Base-by-base conservation (phyloP, 2,888 invertebrate species). In the Apodemia hepburni region DNA sequence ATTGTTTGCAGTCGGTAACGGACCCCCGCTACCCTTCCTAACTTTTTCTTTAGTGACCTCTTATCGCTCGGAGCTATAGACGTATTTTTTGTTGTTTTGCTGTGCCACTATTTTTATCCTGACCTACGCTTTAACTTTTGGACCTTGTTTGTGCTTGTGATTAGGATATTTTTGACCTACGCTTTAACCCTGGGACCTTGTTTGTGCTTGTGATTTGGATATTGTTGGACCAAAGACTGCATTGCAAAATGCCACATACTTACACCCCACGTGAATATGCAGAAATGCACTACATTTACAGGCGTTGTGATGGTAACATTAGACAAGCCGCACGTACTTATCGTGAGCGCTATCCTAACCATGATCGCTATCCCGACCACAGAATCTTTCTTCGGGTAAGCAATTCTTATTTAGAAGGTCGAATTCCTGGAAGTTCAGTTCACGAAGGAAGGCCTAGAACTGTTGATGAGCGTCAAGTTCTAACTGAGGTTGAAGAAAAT, bases 331-430 rank as follows among this genome's bases (percentile, higher is more conserved):
- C 33, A 33, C 33, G 33, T 9, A 33, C 9, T 7, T 33, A 33
- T 33, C 12, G 45, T 45, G n/a, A 45, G 45, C 33, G 45, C 45
- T 45, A 45, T 12, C 12, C 45, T 6, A 45, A n/a, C 45, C 45
- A n/a, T n/a, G n/a, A 45, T 2, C 17, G 17, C 47, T 47, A 47
- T 47, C 58, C 58, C 29, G 29, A 29, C 33, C 27, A 54, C 29
- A 58, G 33, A 58, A 58, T 58, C n/a, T 58, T 58, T 58, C 33
- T 27, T 33, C 9, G 58, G 29, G 58, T 58, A 15, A 58, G 33
- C 29, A 58, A 58, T 58, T 15, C 58, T 58, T 58, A 58, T 58
- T 58, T 58, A 58, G 58, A 58, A 58, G 58, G 58, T 29, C 58
- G 58, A 58, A 58, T 58, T 58, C 58, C 27, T 27, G 58, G 58